Evolutionary conservation across 2,888 invertebrate species (phyloP), one percentile per base, ranked within the genome.

Genomic region (Chelonus formosanus): DNA sequence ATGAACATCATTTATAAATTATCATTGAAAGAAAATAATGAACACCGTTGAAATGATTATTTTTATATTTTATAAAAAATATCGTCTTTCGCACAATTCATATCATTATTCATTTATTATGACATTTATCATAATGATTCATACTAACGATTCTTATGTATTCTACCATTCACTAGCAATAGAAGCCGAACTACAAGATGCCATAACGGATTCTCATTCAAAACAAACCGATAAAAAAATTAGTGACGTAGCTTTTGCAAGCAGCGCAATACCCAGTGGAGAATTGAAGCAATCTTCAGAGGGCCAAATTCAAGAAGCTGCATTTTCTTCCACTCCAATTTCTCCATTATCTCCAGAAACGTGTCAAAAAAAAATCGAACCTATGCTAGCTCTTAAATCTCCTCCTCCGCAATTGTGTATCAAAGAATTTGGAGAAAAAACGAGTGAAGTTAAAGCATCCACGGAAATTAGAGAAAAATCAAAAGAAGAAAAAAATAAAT

Each of bases 391-490:
- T 5, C 6, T 58, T 10, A 65, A 57, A 8, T 47, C 53, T 3
- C 3, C 50, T 48, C 57, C 66, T 58, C 48, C 56, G 56, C 48
- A 50, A 45, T 55, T 60, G 31, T 60, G 66, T n/a, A 67, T 62
- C 8, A 36, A 59, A 35, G 67, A 68, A 56, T 10, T 47, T 6
- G 48, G 62, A 7, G 67, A 69, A n/a, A 62, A 57, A 20, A 20
- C 20, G 20, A 20, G 20, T 20, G 20, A 20, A 20, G 20, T 20
- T 20, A 20, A 20, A 20, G 20, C 1, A n/a, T 32, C 35, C 56
- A 2, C 53, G 20, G 31, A 57, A 67, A 44, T 54, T 47, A 43
- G 64, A 52, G 47, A 8, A 48, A 55, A 10, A 20, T 3, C 43
- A 35, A 34, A 45, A 3, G 54, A 63, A 44, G 31, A 35, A 52